Base-by-base conservation (phyloP, 1,140 invertebrate genomes). In the Papilio dardanus region DNA sequence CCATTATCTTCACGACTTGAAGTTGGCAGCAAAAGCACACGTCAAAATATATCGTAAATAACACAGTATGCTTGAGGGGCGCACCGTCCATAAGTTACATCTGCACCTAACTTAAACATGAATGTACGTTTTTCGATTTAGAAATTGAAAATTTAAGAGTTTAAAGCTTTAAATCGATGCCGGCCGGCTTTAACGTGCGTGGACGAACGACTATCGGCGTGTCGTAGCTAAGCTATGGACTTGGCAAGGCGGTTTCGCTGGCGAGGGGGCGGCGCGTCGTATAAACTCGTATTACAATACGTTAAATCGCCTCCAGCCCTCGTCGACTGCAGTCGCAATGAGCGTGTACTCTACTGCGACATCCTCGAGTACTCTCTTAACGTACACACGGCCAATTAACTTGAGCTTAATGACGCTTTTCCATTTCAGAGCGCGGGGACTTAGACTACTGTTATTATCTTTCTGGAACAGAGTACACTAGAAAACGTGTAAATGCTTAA, bases 31-130 rank as follows among this genome's bases (percentile, higher is more conserved):
- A 83, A 86, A 79, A 85, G 85, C 78, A 80, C 82, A 92, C 88
- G 91, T 93, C 90, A 91, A 91, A 93, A 92, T 93, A 92, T 89
- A 89, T 87, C 90, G 88, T 93, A 92, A 93, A 92, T 93, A 92
- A 90, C 86, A 86, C 83, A 81, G 83, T 89, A 85, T 81, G 83
- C 81, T 74, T 80, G 40, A 77, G 83, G 88, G 82, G 85, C 81
- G 86, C 79, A 80, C 76, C 83, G 81, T 86, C 86, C 83, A 85
- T 76, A 76, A 78, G 83, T 86, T 86, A 86, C 83, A 84, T 86
- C 83, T 82, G 77, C 77, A 76, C 66, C 68, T 76, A 77, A 77
- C 83, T 76, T 79, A 74, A 80, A 77, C 78, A 79, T 76, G 77
- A 83, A 79, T 80, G 79, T 50, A 10, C 50, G 77, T 67, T 76